Percentiles rank a stretch among this genome's conserved stretches.
Conservation (phyloP, 35 echinoderm and acorn worm species). For the Apostichopus californicus region DNA sequence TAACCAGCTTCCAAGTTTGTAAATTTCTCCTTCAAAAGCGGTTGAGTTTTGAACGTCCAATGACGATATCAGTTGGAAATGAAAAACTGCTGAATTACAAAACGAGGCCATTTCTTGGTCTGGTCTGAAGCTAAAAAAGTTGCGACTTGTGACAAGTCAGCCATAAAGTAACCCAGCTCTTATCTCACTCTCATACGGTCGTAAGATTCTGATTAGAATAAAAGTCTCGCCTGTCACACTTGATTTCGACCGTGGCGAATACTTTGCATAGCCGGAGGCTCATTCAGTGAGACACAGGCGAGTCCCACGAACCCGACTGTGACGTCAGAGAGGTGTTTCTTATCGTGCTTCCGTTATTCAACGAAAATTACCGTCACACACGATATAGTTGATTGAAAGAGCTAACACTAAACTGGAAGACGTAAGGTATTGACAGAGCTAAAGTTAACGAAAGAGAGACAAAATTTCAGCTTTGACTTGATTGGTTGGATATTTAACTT, state of each 20-base stretch:
- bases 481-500: too few relatives aligned
- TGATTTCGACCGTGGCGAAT: conserved; percentile 30
- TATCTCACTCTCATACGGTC: conserved; percentile 8
- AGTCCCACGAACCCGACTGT: not conserved
- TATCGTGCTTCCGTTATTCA: not conserved
- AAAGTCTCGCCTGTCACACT: conserved; percentile 43
- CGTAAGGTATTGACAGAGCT: too few relatives aligned
- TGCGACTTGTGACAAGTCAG: not conserved
- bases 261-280: conserved; percentile 39
- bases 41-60: not conserved
- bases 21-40: not conserved
- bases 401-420: too few relatives aligned
- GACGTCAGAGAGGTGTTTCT: conserved; percentile 26
- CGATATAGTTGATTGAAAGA: too few relatives aligned
- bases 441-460: too few relatives aligned
- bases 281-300: not conserved
- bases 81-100: not conserved
- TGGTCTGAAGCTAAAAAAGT: not conserved
- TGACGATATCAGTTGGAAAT: not conserved
- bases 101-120: not conserved
- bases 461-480: too few relatives aligned
- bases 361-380: too few relatives aligned
- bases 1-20: too few relatives aligned
- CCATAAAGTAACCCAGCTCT: not conserved
- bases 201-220: not conserved